Base-by-base conservation (phyloP, 2,797 vertebrate genomes). In the Hoplostethus atlanticus region DNA sequence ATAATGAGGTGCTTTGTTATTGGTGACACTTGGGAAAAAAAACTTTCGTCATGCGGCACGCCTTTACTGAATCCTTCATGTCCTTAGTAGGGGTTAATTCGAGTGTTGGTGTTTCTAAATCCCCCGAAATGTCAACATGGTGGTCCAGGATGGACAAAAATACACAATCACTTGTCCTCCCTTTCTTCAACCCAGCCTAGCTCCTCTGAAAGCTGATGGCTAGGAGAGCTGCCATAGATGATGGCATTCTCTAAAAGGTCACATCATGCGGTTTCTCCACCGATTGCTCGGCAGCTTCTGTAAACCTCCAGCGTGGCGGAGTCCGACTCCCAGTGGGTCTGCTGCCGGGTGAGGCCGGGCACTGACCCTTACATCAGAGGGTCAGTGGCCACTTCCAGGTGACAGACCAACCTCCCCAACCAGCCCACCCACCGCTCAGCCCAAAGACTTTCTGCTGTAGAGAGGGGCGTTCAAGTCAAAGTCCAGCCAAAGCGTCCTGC, bases 341-440 rank as follows among this genome's bases (percentile, higher is more conserved):
- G 76, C 68, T 61, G 50, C 64, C 5, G 5, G 84, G 28, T 13
- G 1, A 67, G 62, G 53, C 72, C 52, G n/a, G 67, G 66, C 48
- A 0, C 40, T 73, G 84, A 89, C 90, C 87, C 90, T 92, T 89
- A 87, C 50, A 90, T 91, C 89, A 89, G 80, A 90, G 83, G 80
- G 84, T 84, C 79, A 81, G 80, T 0, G 21, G 63, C 70, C 71
- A 63, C 75, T 48, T 84, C 64, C 79, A 83, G 81, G 76, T 80
- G 85, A 86, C 82, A 84, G 47, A 59, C 34, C 63, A 65, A 83
- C 80, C 68, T 60, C 71, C 51, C 28, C 4, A 0, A 15, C 53
- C 52, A 31, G 25, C 13, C 60, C 21, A 11, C 57, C 73, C 52
- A 15, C 34, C 40, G 65, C 47, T 48, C 11, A 25, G 58, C 46